Conservation (phyloP, 2,797 vertebrate species). For the Halcyon leucocephala region DNA sequence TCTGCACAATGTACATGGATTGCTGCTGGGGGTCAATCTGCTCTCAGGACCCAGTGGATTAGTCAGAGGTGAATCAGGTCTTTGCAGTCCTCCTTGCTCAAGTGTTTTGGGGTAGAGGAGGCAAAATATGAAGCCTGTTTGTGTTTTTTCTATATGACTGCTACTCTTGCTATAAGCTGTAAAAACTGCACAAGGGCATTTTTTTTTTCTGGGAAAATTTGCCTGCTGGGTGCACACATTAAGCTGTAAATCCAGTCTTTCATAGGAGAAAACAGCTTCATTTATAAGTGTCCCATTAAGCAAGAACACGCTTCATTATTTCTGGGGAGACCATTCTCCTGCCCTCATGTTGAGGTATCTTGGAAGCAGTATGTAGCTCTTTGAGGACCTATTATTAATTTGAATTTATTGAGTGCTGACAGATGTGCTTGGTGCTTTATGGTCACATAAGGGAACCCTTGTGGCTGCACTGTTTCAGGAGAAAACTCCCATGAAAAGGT, state of each 20-base stretch:
- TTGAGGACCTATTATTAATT: slow-evolving; percentile 57
- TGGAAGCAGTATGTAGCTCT: slow-evolving; percentile 25
- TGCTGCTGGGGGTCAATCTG: not conserved
- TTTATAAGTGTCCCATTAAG: slow-evolving; percentile 37
- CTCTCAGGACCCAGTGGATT: not conserved
- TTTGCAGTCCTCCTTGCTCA: not conserved
- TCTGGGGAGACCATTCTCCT: slow-evolving; percentile 29
- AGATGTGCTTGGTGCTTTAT: slow-evolving; percentile 11
- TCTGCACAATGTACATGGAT: not conserved
- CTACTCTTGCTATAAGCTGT: not conserved
- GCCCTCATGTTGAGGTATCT: slow-evolving; percentile 13
- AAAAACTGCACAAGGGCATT: not conserved
- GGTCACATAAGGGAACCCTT: slow-evolving; percentile 45
- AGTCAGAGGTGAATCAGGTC: not conserved
- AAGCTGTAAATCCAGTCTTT: slow-evolving; percentile 32
- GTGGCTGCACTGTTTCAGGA: slow-evolving; percentile 16
- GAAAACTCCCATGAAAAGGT: slow-evolving; percentile 27
- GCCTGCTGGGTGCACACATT: not conserved
- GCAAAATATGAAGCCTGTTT: not conserved
- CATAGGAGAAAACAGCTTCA: slow-evolving; percentile 1
- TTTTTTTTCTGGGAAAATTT: not conserved
- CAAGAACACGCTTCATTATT: slow-evolving; percentile 1
- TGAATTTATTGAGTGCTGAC: slow-evolving; percentile 60
- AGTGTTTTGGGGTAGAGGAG: not conserved
- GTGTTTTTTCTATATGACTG: not conserved